phyloP scores from a whole-genome alignment of 1,140 invertebrate species.

The Rhagoletis pomonella region DNA sequence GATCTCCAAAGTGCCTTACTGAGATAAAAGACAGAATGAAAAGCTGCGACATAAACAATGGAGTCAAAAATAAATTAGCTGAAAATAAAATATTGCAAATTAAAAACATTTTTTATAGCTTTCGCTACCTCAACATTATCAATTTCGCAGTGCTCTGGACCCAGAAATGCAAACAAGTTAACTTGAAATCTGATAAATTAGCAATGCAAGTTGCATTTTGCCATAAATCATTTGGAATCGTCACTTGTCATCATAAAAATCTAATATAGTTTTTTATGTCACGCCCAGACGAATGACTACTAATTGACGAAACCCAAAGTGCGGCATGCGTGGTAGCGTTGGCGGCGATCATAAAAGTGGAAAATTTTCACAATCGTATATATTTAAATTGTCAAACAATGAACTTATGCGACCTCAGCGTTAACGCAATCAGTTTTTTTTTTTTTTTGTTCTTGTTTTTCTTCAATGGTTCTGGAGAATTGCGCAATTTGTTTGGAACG shows the following conservation, averaged over 20 bases:
- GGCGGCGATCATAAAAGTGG: slow-evolving; percentile 13
- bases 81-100: too few relatives aligned
- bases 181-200: background rate
- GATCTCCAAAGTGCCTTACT: too few relatives aligned
- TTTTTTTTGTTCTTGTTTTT: background rate
- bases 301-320: background rate
- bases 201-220: background rate
- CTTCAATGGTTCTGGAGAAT: background rate
- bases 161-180: background rate
- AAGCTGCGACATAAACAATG: too few relatives aligned
- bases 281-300: slow-evolving; percentile 2
- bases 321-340: background rate
- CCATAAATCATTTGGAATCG: background rate
- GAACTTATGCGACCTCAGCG: background rate
- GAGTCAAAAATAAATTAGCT: too few relatives aligned
- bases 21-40: too few relatives aligned
- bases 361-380: background rate
- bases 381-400: background rate
- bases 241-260: slow-evolving; percentile 36
- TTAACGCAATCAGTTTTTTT: background rate
- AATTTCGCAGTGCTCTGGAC: too few relatives aligned
- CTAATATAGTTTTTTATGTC: slow-evolving; percentile 21
- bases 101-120: too few relatives aligned
- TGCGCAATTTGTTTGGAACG: background rate
- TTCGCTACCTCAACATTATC: too few relatives aligned